Base-by-base conservation (phyloP, 2,797 vertebrate species). In the Heteromormyrus szaboi region DNA sequence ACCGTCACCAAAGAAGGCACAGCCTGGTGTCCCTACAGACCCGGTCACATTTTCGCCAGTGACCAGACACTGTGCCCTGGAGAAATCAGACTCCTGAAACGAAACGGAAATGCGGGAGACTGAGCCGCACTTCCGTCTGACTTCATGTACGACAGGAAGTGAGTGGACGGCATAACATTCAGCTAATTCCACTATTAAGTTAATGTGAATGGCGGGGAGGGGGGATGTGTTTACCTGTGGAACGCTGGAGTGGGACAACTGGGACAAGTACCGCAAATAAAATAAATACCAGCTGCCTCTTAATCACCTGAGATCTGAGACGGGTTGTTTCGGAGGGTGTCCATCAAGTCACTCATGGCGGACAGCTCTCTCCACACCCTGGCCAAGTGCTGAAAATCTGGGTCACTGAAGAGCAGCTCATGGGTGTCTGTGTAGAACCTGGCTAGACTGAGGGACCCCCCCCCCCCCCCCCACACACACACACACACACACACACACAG, bases 261-360 rank as follows among this genome's bases (percentile, higher is more conserved):
- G 17, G 33, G 68, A 19, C 68, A 37, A 79, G 37, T 9, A 79
- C 37, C 1, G 1, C 14, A 44, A 79, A 44, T 41, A 79, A 79
- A 44, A 79, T 41, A 44, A 79, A 79, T 19, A 79, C 2, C 17
- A 11, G 17, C 72, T 44, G 33, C 72, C 44, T 19, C 41, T 59
- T 17, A 12, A 59, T 93, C 93, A 98, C 98, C 98, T 96, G 97
- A 92, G 88, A 96, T 91, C 90, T 91, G 94, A 89, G 93, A 95
- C 0, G 98, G 98, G 90, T 96, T 96, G 86, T 90, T 97, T 92
- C 96, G 96, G 51, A 99, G 92, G 9, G 94, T 96, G 86, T 98
- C 96, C 97, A 99, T 97, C 92, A 99, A 96, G 91, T 96, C 96
- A 54, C 96, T 97, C 92, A 99, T 95, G 53, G 95, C 90, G 0